Conservation (phyloP, 2,888 invertebrate species). For the Parnassius smintheus region DNA sequence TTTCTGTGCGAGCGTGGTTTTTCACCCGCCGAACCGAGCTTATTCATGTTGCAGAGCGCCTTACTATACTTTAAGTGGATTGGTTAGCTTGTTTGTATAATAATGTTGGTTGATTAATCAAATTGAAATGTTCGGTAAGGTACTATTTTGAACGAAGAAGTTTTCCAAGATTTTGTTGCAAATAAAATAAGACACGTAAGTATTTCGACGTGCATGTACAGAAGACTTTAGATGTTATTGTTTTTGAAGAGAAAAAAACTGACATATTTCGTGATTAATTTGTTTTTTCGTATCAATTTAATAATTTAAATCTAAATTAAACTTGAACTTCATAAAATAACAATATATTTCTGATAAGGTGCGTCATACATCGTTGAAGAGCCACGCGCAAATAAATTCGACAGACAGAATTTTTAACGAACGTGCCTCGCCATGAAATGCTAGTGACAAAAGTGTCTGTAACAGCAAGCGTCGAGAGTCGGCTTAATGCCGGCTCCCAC, state of each 20-base stretch:
- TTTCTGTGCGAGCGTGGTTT: too few species aligned
- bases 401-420: constrained; percentile 73
- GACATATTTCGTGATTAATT: neutral
- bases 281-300: neutral
- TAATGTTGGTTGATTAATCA: too few species aligned
- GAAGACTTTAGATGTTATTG: too few species aligned
- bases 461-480: constrained; percentile 67
- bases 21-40: too few species aligned
- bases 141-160: too few species aligned
- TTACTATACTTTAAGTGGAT: too few species aligned
- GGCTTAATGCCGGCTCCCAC: constrained; percentile 73
- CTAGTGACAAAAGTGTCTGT: constrained; percentile 76
- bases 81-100: too few species aligned
- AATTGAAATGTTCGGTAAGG: too few species aligned
- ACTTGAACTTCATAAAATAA: neutral
- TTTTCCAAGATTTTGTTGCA: too few species aligned
- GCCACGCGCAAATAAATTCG: constrained; percentile 55
- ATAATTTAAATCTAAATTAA: neutral
- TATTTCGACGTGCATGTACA: too few species aligned
- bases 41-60: too few species aligned
- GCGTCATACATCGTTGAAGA: constrained; percentile 46
- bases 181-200: too few species aligned
- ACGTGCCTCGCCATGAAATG: constrained; percentile 76
- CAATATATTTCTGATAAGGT: neutral
- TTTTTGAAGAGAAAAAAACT: neutral